phyloP scores from a whole-genome alignment of 2,797 vertebrate species.

The Emydoidea blandingii region DNA sequence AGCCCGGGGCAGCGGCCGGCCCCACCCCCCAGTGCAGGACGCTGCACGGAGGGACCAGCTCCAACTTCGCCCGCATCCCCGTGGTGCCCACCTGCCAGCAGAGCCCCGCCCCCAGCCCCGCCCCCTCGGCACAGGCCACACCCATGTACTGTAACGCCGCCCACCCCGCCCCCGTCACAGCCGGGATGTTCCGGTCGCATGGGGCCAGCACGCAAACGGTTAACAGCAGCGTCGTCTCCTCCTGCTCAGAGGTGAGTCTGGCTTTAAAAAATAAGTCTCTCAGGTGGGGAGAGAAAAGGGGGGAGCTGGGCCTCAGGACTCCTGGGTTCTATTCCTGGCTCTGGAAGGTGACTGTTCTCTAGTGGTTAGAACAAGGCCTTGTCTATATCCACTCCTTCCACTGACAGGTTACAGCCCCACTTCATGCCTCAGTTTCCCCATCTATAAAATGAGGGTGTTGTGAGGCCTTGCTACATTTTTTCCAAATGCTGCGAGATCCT shows the following conservation, averaged over 20 bases:
- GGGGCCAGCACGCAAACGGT: slow-evolving; percentile 83
- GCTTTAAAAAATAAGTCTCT: accelerated
- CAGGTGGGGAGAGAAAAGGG: accelerated
- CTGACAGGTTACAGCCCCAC: accelerated
- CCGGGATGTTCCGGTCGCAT: slow-evolving; percentile 88
- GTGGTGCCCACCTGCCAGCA: slow-evolving; percentile 80
- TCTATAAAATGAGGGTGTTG: not conserved
- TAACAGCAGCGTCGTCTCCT: slow-evolving; percentile 82
- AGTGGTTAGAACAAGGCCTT: not conserved
- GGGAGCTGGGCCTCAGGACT: too few species aligned
- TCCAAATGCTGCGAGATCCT: not conserved
- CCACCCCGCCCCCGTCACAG: slow-evolving; percentile 85
- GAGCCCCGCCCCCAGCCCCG: slow-evolving; percentile 79
- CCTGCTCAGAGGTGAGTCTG: slow-evolving; percentile 90
- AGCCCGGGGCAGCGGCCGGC: slow-evolving; percentile 77
- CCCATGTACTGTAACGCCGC: slow-evolving; percentile 85
- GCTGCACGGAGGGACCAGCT: slow-evolving; percentile 30
- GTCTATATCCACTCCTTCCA: not conserved
- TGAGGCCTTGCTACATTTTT: not conserved
- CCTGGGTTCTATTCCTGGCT: accelerated
- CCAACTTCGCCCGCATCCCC: slow-evolving; percentile 74
- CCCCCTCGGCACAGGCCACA: slow-evolving; percentile 47
- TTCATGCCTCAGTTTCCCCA: not conserved
- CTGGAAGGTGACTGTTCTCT: accelerated
- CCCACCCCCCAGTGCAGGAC: slow-evolving; percentile 75